Conservation (phyloP, 1,140 invertebrate species). For the Pomacea maculata region DNA sequence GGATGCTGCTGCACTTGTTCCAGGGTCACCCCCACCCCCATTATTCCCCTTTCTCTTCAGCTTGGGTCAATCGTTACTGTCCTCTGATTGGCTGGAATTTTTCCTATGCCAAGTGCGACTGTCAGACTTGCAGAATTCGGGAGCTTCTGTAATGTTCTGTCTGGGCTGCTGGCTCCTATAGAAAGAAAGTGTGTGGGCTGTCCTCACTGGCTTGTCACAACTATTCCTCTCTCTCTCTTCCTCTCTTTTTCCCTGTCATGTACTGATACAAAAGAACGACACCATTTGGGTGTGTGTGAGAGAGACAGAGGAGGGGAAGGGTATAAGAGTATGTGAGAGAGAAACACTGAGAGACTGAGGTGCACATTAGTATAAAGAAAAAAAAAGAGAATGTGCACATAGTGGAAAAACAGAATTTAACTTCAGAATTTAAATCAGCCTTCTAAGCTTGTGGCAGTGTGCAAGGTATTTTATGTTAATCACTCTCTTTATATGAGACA, state of each 20-base stretch:
- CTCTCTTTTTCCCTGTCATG: conserved; percentile 4
- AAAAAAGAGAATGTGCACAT: neutral
- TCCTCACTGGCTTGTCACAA: conserved; percentile 6
- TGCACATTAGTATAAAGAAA: too few relatives aligned
- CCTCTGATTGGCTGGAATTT: conserved; percentile 22
- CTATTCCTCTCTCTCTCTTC: conserved; percentile 2
- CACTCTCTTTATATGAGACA: too few relatives aligned
- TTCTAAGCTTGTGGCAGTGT: too few relatives aligned
- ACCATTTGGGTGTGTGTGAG: neutral
- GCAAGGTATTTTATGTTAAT: too few relatives aligned
- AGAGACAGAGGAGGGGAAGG: neutral
- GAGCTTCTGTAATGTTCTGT: conserved; percentile 17
- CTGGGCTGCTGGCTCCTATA: conserved; percentile 7
- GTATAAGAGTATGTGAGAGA: neutral
- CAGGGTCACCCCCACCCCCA: too few relatives aligned
- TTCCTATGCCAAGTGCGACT: conserved; percentile 16
- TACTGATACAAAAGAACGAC: too few relatives aligned
- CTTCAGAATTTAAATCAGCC: too few relatives aligned
- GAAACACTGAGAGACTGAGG: neutral
- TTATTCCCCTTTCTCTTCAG: too few relatives aligned
- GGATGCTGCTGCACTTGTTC: too few relatives aligned
- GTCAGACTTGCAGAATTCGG: conserved; percentile 20
- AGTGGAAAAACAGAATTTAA: too few relatives aligned
- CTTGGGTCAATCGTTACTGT: conserved; percentile 16
- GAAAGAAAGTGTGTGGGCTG: neutral